phyloP scores from a whole-genome alignment of 2,113 vertebrate species.

The Cheilinus undulatus region DNA sequence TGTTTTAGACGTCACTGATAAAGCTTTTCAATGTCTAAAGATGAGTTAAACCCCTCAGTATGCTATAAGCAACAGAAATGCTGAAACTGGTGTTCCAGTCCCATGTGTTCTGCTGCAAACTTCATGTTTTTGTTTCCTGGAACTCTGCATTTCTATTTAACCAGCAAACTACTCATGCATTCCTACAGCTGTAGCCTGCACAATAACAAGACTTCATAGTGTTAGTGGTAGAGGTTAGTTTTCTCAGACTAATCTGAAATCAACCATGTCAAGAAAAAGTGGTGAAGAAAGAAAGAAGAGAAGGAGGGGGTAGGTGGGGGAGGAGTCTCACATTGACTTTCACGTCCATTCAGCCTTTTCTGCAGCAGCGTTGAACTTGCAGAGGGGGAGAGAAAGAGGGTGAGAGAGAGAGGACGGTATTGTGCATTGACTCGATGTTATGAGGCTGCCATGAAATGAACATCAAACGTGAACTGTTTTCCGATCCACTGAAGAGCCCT shows the following conservation, averaged over 20 bases:
- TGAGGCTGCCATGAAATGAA: conserved; percentile 45
- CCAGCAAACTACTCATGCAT: not conserved
- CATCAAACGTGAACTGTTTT: conserved; percentile 43
- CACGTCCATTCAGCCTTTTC: conserved; percentile 77
- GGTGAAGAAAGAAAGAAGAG: conserved; percentile 16
- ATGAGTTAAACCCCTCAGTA: no score
- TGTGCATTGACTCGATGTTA: conserved; percentile 20
- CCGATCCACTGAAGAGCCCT: conserved; percentile 35
- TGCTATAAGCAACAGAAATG: no score
- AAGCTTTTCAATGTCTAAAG: no score
- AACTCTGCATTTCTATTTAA: not conserved
- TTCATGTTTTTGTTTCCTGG: not conserved
- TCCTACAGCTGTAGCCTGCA: not conserved
- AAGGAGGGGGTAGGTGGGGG: conserved; percentile 52
- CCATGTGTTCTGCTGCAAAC: no score
- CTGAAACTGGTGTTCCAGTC: not conserved
- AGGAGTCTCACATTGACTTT: conserved; percentile 83
- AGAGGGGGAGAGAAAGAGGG: conserved; percentile 26
- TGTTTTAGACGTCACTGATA: no score
- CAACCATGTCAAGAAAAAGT: conserved; percentile 50
- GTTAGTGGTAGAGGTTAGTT: conserved; percentile 15
- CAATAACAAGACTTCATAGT: not conserved
- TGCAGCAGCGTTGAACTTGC: conserved; percentile 74
- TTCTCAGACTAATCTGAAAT: conserved; percentile 44
- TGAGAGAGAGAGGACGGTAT: conserved; percentile 14